These are phyloP conservation scores for Sitta europaea DNA, from an alignment of 2,113 vertebrate species.

Conservation along the genomic window DNA sequence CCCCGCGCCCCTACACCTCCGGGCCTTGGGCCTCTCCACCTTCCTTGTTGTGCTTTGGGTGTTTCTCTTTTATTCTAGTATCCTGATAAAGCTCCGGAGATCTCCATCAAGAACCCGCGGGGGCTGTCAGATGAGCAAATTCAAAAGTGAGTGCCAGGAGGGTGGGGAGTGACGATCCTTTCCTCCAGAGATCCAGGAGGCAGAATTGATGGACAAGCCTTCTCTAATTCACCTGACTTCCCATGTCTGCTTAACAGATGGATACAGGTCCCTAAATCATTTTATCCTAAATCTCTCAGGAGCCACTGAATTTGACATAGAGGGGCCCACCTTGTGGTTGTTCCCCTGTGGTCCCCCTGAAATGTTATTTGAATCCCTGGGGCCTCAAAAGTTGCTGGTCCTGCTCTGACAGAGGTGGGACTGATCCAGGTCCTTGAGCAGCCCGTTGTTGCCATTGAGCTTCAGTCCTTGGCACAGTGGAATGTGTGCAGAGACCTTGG, in stretches of 20 bases:
- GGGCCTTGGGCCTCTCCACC: rapidly evolving
- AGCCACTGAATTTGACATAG: not conserved
- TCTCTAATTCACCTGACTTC: rapidly evolving
- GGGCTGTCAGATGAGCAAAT: conserved; percentile 96
- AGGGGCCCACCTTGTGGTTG: not conserved
- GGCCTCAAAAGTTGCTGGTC: not conserved
- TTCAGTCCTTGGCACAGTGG: not conserved
- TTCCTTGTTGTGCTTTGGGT: not conserved
- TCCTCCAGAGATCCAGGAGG: rapidly evolving
- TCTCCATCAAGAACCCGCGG: conserved; percentile 85
- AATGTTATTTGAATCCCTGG: not conserved
- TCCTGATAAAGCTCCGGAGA: conserved; percentile 73
- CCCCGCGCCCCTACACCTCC: not conserved
- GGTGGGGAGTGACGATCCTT: not conserved
- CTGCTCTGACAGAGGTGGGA: not conserved
- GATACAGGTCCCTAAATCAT: not conserved
- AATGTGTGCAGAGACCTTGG: not conserved
- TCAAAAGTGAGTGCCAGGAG: conserved; percentile 75
- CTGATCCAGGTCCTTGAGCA: not conserved
- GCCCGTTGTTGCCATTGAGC: not conserved
- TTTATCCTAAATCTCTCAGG: not conserved
- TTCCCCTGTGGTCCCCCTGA: not conserved
- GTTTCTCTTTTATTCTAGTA: conserved; percentile 58
- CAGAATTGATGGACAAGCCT: not conserved
- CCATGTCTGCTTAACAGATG: rapidly evolving